Conservation (phyloP, 1,140 invertebrate genomes). For the Adoxophyes honmai region DNA sequence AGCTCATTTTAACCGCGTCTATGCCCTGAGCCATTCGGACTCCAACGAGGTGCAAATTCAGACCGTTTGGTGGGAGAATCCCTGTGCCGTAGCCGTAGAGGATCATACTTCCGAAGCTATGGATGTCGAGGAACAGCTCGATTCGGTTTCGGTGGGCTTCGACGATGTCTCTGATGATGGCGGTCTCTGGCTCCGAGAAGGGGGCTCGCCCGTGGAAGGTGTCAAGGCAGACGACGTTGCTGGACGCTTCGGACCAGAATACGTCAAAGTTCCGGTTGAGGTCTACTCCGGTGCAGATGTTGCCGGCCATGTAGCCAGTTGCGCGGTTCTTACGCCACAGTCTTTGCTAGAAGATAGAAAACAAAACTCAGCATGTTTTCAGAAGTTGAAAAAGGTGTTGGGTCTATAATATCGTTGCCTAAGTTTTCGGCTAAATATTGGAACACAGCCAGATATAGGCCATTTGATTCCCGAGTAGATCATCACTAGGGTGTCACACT, state of each 20-base stretch:
- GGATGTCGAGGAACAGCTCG: conserved; percentile 79
- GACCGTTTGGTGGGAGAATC: conserved; percentile 34
- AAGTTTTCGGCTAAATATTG: no score
- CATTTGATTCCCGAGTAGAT: no score
- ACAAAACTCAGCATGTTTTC: no score
- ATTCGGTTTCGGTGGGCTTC: conserved; percentile 55
- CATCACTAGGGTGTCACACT: no score
- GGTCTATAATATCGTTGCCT: no score
- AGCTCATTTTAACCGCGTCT: conserved; percentile 36
- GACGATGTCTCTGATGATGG: conserved; percentile 71
- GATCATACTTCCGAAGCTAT: conserved; percentile 83
- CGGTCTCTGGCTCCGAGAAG: conserved; percentile 84
- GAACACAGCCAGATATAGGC: no score
- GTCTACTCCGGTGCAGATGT: conserved; percentile 79
- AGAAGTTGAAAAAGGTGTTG: no score
- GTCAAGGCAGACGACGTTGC: conserved; percentile 77
- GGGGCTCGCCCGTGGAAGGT: conserved; percentile 80
- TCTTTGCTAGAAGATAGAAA: neutral
- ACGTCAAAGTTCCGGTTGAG: conserved; percentile 82
- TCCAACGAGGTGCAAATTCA: conserved; percentile 32
- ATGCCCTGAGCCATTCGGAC: conserved; percentile 44
- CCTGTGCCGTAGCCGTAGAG: conserved; percentile 66
- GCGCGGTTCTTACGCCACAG: conserved; percentile 74
- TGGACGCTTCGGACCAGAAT: conserved; percentile 82
- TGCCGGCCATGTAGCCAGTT: conserved; percentile 17